Percentiles rank a stretch among this genome's conserved stretches.
phyloP scores from a whole-genome alignment of 2,113 vertebrate genomes.

The Clarias magur region DNA sequence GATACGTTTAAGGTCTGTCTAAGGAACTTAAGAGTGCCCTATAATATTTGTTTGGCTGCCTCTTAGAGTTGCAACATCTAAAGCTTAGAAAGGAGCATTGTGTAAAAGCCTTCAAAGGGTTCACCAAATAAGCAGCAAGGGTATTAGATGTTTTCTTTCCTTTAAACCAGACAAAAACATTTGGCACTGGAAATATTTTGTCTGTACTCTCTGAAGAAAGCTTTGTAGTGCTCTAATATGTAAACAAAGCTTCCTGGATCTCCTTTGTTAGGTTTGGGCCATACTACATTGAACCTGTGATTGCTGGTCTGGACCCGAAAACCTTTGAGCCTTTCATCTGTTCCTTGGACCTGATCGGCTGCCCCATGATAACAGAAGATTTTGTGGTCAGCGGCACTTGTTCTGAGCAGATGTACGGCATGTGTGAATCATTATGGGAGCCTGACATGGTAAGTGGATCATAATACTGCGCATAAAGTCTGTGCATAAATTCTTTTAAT shows the following conservation, averaged over 20 bases:
- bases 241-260: not conserved
- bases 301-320: constrained; percentile 88
- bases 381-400: constrained; percentile 97
- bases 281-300: constrained; percentile 95
- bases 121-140: not conserved
- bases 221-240: not conserved
- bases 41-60: not conserved
- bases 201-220: not conserved
- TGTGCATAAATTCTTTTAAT: not conserved
- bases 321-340: constrained; percentile 93
- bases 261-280: constrained; percentile 84
- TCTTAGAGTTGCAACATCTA: not conserved
- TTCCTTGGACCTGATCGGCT: constrained; percentile 93
- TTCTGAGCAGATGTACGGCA: constrained; percentile 96
- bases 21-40: not conserved
- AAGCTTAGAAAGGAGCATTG: not conserved
- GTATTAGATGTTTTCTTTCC: not conserved
- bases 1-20: not conserved
- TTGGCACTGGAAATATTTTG: not conserved
- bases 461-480: not conserved
- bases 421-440: constrained; percentile 97
- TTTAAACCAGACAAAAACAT: not conserved
- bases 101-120: not conserved
- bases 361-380: constrained; percentile 95
- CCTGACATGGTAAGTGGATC: constrained; percentile 86